Conservation (phyloP, 2,888 invertebrate species). For the Acanthacorydalis orientalis region DNA sequence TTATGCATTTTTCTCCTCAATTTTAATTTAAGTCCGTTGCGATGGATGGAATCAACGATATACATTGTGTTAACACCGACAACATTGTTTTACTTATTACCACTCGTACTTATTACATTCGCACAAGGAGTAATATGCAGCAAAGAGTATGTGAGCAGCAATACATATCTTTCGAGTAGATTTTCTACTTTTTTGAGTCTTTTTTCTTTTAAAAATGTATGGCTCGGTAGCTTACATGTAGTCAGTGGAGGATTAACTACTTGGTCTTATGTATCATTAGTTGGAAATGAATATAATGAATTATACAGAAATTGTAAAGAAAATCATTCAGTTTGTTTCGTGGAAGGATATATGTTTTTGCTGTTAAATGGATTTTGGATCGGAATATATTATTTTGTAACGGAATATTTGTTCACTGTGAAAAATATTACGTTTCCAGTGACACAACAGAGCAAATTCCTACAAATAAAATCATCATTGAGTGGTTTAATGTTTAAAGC, state of each 20-base stretch:
- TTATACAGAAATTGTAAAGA: constrained; percentile 30
- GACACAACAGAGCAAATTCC: constrained; percentile 51
- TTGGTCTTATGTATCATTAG: constrained; percentile 49
- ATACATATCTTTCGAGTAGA: constrained; percentile 44
- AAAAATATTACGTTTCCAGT: constrained; percentile 47
- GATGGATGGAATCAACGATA: constrained; percentile 45
- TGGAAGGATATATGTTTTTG: constrained; percentile 49
- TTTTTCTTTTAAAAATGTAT: constrained; percentile 40
- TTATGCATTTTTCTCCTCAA: constrained; percentile 34
- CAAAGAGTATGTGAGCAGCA: constrained; percentile 44
- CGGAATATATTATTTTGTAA: constrained; percentile 42
- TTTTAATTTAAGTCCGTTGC: constrained; percentile 42
- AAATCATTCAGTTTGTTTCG: constrained; percentile 37
- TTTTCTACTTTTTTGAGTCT: constrained; percentile 45
- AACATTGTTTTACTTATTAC: constrained; percentile 47
- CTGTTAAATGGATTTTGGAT: constrained; percentile 50
- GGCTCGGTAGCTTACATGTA: constrained; percentile 38
- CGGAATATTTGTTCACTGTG: constrained; percentile 34
- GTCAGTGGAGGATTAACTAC: constrained; percentile 47
- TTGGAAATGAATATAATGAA: constrained; percentile 38
- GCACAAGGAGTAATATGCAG: constrained; percentile 56
- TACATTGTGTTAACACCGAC: constrained; percentile 39
- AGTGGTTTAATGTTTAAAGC: constrained; percentile 38
- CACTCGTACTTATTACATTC: constrained; percentile 44
- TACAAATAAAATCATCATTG: constrained; percentile 43